Evolutionary conservation across 2,888 invertebrate genomes (phyloP), one percentile per base, ranked within the genome.

Genomic region (Pheosia gnoma): DNA sequence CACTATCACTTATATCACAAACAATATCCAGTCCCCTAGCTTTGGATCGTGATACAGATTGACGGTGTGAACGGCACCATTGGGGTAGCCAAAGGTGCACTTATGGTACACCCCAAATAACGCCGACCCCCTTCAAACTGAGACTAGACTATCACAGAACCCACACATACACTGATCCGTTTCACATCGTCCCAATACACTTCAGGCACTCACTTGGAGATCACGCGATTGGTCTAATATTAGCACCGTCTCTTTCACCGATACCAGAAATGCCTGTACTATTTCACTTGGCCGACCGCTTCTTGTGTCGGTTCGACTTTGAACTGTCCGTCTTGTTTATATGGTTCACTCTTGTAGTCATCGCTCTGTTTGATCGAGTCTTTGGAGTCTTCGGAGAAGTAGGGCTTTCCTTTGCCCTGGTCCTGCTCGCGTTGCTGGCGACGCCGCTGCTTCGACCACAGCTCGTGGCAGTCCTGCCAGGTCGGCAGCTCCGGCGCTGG

Each of bases 381-480:
- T 41, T 70, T 74, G 66, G 69, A 67, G n/a, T 80, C 78, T 13
- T 83, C 80, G 61, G 79, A 83, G 58, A 78, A 77, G 65, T 83
- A 84, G 45, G 79, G 76, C 62, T 76, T 80, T 60, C 79, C 77
- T 55, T 84, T 84, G 65, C 81, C 74, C 53, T 95, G 95, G 79
- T 96, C 95, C 82, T 96, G 97, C 80, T 98, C 97, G 55, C 97
- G 94, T 83, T 97, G 95, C 85, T 97, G 97, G 43, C 96, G 94
- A 75, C 98, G 96, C n/a, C 98, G 96, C 86, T 97, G 98, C 91
- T 99, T 99, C 80, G 98, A 98, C 99, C 99, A 99, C 83, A 99
- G 95, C 90, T 99, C 99, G 93, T 99, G 99, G 87, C 99, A 99
- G 91, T 99, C 99, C 90, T 99, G 99, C 96, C 98, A 98, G 43